Base-by-base conservation (phyloP, 2,797 vertebrate genomes). In the Cuculus canorus region DNA sequence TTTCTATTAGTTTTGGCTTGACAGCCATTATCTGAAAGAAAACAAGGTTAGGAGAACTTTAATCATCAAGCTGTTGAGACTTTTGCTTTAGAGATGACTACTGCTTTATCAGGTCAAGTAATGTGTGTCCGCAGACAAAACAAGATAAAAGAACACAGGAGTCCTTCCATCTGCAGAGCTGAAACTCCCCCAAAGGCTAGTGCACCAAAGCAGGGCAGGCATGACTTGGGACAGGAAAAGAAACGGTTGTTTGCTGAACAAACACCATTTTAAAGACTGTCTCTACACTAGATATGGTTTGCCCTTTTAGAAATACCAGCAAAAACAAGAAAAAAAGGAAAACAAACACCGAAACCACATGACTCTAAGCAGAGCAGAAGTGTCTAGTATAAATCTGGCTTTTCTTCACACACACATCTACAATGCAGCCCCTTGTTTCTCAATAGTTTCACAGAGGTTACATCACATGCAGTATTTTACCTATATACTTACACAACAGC, bases 401-500 rank as follows among this genome's bases (percentile, higher is more conserved):
- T 63, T 63, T 61, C 52, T 57, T 78, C 30, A 47, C 28, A 53
- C 3, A 5, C 13, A 10, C 37, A 79, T 9, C 33, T 83, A 48
- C 13, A 82, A 7, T 5, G 17, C 52, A 86, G 70, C 43, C 63
- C 69, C 43, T 32, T n/a, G 45, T 30, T 61, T 37, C 47, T 30
- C 61, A 41, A 12, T 4, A 65, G 76, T 15, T 89, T 52, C 66
- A 59, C 52, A 92, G 39, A 53, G 48, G 13, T 86, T 86, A 43
- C 9, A 17, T 14, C 33, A 41, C 15, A 10, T 32, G 39, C 63
- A 35, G 43, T 71, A 33, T 5, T 66, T 41, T 57, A 54, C 23
- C 25, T 17, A 79, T 17, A 50, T 95, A 99, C 99, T 99, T 96
- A 99, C 99, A 98, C 99, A 99, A 64, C 99, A 99, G 97, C 99